phyloP scores from a whole-genome alignment of 2,888 invertebrate genomes.

The Cerastis leucographa region DNA sequence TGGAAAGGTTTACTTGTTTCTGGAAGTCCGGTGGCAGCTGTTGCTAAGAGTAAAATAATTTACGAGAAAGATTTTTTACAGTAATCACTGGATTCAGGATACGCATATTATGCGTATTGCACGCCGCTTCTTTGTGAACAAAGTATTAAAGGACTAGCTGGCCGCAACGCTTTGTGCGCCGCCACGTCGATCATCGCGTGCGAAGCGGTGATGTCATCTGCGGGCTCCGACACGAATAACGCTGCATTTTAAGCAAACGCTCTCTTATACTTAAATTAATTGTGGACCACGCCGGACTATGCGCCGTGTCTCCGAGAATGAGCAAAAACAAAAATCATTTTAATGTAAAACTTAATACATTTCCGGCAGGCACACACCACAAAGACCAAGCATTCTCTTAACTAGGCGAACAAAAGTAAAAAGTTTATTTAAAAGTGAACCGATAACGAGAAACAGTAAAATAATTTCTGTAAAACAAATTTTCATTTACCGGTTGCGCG shows the following conservation, averaged over 20 bases:
- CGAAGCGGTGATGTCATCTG: no score
- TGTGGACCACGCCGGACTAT: neutral
- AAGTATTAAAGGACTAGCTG: no score
- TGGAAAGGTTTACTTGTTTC: constrained; percentile 1
- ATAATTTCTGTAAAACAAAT: constrained; percentile 43
- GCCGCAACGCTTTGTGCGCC: no score
- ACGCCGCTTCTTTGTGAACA: no score
- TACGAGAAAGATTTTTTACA: neutral
- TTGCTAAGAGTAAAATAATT: neutral
- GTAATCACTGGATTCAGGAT: no score
- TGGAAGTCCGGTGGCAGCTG: neutral
- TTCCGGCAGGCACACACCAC: neutral
- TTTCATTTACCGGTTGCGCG: constrained; percentile 34
- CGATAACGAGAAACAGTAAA: constrained; percentile 29
- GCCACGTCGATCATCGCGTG: no score
- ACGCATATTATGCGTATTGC: no score
- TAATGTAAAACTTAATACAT: neutral
- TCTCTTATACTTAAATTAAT: neutral
- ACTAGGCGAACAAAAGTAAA: constrained; percentile 27
- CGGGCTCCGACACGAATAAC: no score
- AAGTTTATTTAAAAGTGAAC: constrained; percentile 25
- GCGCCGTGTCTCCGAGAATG: neutral
- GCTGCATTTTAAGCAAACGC: no score
- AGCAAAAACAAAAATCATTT: neutral
- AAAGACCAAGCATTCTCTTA: neutral